Evolutionary conservation across 2,113 vertebrate genomes (phyloP).

Genomic region (Lampris megalopsis): DNA sequence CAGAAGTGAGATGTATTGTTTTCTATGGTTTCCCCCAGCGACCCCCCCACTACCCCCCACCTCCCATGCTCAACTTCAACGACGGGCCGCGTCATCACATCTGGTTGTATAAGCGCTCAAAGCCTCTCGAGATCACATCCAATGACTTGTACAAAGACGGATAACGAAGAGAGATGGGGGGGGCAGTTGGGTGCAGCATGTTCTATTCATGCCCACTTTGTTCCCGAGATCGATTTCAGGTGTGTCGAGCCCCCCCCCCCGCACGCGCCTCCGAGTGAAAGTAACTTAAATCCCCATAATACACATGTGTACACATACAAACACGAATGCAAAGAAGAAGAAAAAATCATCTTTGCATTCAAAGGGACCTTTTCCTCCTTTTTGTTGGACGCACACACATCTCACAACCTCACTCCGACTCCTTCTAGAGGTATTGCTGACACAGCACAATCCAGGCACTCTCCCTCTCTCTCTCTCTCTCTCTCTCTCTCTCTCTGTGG

Average conservation of each 20-base stretch:
- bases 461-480: constrained; percentile 1
- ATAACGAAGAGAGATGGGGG: no score
- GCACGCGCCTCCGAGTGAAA: not conserved
- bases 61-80: no score
- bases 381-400: not conserved
- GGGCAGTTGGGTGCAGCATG: not conserved
- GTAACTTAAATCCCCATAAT: not conserved
- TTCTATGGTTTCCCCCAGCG: not conserved
- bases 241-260: not conserved
- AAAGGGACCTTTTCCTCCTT: constrained; percentile 7
- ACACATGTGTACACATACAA: not conserved
- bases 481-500: constrained; percentile 9
- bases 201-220: not conserved
- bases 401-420: not conserved
- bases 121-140: not conserved
- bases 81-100: not conserved
- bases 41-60: not conserved
- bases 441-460: constrained; percentile 45
- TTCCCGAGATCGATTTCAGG: no score
- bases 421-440: constrained; percentile 60
- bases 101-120: not conserved
- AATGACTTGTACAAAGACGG: not conserved
- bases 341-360: not conserved
- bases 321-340: no score
- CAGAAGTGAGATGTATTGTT: not conserved